Evolutionary conservation across 2,113 vertebrate genomes (phyloP).

Genomic region (Brienomyrus brachyistius): DNA sequence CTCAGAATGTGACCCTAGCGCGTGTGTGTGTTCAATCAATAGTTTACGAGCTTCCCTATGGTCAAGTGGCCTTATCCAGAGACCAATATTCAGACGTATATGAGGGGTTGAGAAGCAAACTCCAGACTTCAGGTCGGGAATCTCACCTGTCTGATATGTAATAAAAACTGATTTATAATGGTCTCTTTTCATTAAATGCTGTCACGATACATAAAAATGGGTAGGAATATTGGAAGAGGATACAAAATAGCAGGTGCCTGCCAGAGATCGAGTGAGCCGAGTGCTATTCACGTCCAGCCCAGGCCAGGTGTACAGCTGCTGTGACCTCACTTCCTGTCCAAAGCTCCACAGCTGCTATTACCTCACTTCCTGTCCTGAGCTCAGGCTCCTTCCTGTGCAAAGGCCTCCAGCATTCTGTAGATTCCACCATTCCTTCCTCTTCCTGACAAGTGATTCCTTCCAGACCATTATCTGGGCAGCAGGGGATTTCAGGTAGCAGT

Average conservation of each 20-base stretch:
- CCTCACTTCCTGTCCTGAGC: background rate
- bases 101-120: background rate
- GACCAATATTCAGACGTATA: background rate
- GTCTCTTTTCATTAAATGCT: background rate
- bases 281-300: background rate
- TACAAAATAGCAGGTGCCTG: background rate
- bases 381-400: background rate
- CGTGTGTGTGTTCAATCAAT: background rate
- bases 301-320: background rate
- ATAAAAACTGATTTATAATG: background rate
- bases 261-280: background rate
- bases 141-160: background rate
- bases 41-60: background rate
- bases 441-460: background rate
- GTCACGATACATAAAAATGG: background rate
- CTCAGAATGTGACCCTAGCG: background rate
- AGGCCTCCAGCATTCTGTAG: background rate
- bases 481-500: background rate
- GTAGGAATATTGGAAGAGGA: background rate
- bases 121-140: background rate
- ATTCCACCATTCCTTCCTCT: background rate
- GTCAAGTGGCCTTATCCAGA: background rate
- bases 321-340: background rate
- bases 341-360: background rate
- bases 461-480: background rate